phyloP scores from a whole-genome alignment of 2,888 invertebrate species.

The Coecobrya sp. region DNA sequence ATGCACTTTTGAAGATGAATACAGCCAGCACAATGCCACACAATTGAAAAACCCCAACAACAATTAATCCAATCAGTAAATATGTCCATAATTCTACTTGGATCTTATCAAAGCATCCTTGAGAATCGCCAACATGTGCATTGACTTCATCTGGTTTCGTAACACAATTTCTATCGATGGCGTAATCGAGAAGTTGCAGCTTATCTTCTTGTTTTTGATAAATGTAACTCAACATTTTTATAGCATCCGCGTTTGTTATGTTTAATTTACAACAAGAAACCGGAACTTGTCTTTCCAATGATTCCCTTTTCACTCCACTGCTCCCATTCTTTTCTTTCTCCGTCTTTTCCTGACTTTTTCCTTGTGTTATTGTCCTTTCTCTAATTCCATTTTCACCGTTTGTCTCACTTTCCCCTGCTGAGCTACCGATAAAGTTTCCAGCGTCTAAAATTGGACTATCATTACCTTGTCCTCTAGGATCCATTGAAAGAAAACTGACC shows the following conservation, averaged over 20 bases:
- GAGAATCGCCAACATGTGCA: slow-evolving; percentile 66
- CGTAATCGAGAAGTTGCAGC: slow-evolving; percentile 51
- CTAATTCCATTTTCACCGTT: not conserved
- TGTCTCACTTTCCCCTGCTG: not conserved
- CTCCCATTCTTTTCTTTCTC: slow-evolving; percentile 1
- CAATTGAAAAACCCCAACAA: slow-evolving; percentile 68
- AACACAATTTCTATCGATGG: slow-evolving; percentile 66
- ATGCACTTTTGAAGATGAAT: slow-evolving; percentile 65
- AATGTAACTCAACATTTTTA: slow-evolving; percentile 52
- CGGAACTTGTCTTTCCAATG: slow-evolving; percentile 62
- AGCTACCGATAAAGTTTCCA: not conserved
- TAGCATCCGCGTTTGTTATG: slow-evolving; percentile 55
- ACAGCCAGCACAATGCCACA: slow-evolving; percentile 64
- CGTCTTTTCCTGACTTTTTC: not conserved
- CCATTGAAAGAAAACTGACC: slow-evolving; percentile 53
- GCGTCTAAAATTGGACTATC: not conserved
- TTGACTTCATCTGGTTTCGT: slow-evolving; percentile 60
- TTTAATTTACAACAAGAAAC: slow-evolving; percentile 74
- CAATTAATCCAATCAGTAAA: slow-evolving; percentile 60
- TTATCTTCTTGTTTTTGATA: slow-evolving; percentile 63
- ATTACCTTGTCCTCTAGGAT: slow-evolving; percentile 36
- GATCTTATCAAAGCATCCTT: slow-evolving; percentile 74
- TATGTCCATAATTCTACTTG: slow-evolving; percentile 65
- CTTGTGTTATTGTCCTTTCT: not conserved
- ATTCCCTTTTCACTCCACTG: slow-evolving; percentile 23